Conservation (phyloP, 2,888 invertebrate genomes). For the Drosophila pegasa region DNA sequence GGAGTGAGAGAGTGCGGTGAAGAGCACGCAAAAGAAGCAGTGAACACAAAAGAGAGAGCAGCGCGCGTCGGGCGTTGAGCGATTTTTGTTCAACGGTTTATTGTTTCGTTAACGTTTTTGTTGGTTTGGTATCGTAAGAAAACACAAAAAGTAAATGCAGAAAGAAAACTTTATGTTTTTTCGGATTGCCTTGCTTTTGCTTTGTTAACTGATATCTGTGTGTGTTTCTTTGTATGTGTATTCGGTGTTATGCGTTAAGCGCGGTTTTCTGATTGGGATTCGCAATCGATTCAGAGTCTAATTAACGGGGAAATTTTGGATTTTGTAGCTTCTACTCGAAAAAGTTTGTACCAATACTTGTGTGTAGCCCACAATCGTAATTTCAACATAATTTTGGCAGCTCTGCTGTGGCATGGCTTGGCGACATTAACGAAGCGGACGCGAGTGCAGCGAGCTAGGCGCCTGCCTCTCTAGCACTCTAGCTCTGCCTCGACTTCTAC, state of each 20-base stretch:
- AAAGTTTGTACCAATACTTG: constrained; percentile 39
- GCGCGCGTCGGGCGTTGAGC: constrained; percentile 63
- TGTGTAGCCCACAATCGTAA: constrained; percentile 53
- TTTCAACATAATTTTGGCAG: constrained; percentile 70
- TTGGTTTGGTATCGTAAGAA: constrained; percentile 50
- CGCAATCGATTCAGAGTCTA: constrained; percentile 44
- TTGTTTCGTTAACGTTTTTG: constrained; percentile 37
- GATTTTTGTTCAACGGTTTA: constrained; percentile 40
- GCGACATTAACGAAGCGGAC: constrained; percentile 57
- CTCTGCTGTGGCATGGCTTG: constrained; percentile 62
- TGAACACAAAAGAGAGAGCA: constrained; percentile 73
- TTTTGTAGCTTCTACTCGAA: constrained; percentile 49
- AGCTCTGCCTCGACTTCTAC: background rate
- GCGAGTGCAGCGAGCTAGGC: constrained; percentile 44
- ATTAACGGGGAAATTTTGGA: constrained; percentile 62
- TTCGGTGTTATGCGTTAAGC: constrained; percentile 51
- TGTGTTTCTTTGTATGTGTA: constrained; percentile 33
- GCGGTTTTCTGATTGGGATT: constrained; percentile 47
- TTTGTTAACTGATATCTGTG: constrained; percentile 46
- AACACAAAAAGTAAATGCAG: constrained; percentile 80
- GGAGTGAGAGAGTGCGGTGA: constrained; percentile 49
- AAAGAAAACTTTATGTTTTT: constrained; percentile 79
- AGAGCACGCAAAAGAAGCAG: constrained; percentile 76
- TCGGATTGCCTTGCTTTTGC: constrained; percentile 50
- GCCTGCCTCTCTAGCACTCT: background rate